These are phyloP conservation scores for Tachina fera DNA, from an alignment of 2,888 invertebrate species.

Conservation along the genomic window DNA sequence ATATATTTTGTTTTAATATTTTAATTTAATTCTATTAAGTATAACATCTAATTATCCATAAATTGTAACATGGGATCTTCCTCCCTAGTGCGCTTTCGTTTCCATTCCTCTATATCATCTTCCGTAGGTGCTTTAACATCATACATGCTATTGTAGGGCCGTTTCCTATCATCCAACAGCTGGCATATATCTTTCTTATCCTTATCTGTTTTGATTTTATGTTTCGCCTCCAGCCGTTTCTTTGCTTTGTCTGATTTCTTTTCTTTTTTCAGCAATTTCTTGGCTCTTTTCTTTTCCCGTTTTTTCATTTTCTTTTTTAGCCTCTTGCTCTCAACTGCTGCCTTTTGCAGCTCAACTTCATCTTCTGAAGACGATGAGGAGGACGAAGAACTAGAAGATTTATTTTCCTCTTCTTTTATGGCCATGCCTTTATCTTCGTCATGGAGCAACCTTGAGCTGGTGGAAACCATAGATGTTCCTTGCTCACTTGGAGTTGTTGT, in stretches of 20 bases:
- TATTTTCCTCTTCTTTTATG: background rate
- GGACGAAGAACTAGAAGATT: slow-evolving; percentile 72
- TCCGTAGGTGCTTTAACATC: slow-evolving; percentile 93
- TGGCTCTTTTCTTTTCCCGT: slow-evolving; percentile 80
- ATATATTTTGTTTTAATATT: background rate
- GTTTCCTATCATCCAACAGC: slow-evolving; percentile 93
- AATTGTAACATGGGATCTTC: slow-evolving; percentile 98
- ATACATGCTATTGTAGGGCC: slow-evolving; percentile 96
- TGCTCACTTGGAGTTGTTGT: slow-evolving; percentile 36
- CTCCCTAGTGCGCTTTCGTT: slow-evolving; percentile 91
- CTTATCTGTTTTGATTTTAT: slow-evolving; percentile 77
- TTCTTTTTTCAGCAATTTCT: slow-evolving; percentile 79
- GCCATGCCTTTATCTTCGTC: background rate
- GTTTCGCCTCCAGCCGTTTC: slow-evolving; percentile 67
- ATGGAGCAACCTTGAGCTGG: background rate
- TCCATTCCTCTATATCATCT: slow-evolving; percentile 96
- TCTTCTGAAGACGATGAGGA: slow-evolving; percentile 82
- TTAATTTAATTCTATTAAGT: background rate
- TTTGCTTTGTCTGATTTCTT: slow-evolving; percentile 73
- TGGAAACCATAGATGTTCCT: slow-evolving; percentile 63
- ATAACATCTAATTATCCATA: slow-evolving; percentile 71
- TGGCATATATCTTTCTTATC: slow-evolving; percentile 79
- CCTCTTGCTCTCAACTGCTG: slow-evolving; percentile 73
- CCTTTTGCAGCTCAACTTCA: slow-evolving; percentile 82
- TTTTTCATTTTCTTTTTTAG: slow-evolving; percentile 78